Evolutionary conservation across 2,888 invertebrate genomes (phyloP), one percentile per base, ranked within the genome.

Genomic region (Ryuthela nishihirai): DNA sequence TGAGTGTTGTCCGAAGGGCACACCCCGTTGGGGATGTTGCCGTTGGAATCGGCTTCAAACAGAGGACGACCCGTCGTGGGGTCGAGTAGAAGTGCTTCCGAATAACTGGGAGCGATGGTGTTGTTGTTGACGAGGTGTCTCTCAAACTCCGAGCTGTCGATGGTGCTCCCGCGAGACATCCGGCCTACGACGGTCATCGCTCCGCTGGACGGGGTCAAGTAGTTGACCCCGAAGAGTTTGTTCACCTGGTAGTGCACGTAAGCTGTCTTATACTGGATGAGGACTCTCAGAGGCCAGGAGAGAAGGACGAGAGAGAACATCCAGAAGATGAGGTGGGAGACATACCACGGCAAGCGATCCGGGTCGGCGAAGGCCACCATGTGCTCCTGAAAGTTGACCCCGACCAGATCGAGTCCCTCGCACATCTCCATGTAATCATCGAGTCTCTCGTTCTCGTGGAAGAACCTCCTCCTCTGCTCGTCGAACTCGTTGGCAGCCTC

Each of bases 351-450:
- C 23, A 70, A 69, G 25, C 71, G 70, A 59, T 76, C 74, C 0
- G 75, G 74, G 63, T 76, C 75, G 1, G 75, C 72, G 66, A 77
- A 77, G 4, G 78, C 77, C 10, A 78, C 71, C 71, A 78, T 72
- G 54, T 73, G 72, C 56, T 78, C 77, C 52, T 73, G 72, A 66
- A 77, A 78, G 60, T 72, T 72, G 62, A 82, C 81, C 6, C 68
- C 67, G 6, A 83, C 81, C 18, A 88, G 77, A 70, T 88, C 88
- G 63, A 88, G 77, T 0, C 88, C 87, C 71, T 88, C 88, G 1
- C 84, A 77, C 80, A 87, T 87, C 75, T 89, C 88, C 85, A 88
- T 85, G 73, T 88, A 88, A 73, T 88, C 88, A 70, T 89, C 88
- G 54, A 84, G 81, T 20, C 85, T 76, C 72, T 88, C 88, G 74